Percentiles rank a stretch among this genome's conserved stretches.
phyloP scores from a whole-genome alignment of 2,113 vertebrate genomes.

The Alligator sinensis region DNA sequence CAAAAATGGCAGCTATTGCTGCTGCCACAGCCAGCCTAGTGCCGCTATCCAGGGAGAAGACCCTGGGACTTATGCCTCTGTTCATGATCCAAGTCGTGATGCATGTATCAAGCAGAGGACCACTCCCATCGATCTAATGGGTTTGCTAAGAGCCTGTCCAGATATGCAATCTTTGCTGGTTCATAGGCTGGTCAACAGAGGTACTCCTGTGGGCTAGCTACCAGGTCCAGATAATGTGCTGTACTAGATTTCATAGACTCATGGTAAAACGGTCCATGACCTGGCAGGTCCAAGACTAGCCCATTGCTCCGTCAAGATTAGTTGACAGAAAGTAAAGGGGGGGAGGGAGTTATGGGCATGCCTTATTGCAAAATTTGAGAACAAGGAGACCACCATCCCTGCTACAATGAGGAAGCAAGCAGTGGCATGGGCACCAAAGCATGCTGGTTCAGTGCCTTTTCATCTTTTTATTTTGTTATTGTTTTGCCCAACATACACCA shows the following conservation, averaged over 20 bases:
- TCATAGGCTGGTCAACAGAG: not conserved
- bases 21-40: too few relatives aligned
- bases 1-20: too few relatives aligned
- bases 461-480: conserved; percentile 51
- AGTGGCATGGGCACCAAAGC: not conserved
- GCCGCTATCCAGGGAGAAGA: too few relatives aligned
- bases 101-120: not conserved
- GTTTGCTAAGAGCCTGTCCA: not conserved
- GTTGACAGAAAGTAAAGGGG: not conserved
- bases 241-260: not conserved
- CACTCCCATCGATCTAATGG: too few relatives aligned
- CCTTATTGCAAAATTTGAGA: not conserved
- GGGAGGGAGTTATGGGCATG: not conserved
- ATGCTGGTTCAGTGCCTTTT: not conserved
- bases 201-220: not conserved
- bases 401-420: not conserved
- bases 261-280: too few relatives aligned
- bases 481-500: conserved; percentile 47
- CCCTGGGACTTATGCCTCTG: too few relatives aligned
- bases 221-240: not conserved
- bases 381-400: not conserved
- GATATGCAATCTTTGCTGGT: not conserved
- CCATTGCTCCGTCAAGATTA: not conserved
- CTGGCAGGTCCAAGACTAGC: too few relatives aligned
- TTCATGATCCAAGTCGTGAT: too few relatives aligned